A percentile compares a stretch with the other conserved stretches of the same genome.
phyloP scores from a whole-genome alignment of 2,888 invertebrate genomes.

The Xestia rhomboidea region DNA sequence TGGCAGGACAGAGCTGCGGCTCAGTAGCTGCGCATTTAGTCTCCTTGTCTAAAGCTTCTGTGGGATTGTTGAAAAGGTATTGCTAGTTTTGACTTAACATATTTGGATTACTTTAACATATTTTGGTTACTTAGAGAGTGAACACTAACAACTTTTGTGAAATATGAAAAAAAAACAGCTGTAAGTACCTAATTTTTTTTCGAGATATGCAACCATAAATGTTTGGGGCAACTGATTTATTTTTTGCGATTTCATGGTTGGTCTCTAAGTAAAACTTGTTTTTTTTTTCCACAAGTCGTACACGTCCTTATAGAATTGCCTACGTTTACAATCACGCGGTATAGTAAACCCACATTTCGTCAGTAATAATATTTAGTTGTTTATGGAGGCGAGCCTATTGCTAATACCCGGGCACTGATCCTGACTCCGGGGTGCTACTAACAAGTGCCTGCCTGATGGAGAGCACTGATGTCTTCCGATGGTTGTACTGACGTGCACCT shows the following conservation, averaged over 20 bases:
- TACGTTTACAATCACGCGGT: too few species aligned
- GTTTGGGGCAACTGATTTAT: background rate
- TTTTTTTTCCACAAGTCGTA: too few species aligned
- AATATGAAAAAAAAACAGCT: background rate
- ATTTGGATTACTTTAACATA: background rate
- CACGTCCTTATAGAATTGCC: background rate
- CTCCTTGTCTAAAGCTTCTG: constrained; percentile 62
- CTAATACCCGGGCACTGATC: background rate
- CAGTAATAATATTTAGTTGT: background rate
- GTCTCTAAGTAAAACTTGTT: too few species aligned
- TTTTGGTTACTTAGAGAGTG: background rate
- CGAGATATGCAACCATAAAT: background rate
- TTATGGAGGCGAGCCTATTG: background rate
- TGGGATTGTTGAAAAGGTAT: constrained; percentile 70
- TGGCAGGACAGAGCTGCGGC: constrained; percentile 71
- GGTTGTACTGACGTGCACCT: background rate
- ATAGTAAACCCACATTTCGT: background rate
- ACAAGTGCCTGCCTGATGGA: too few species aligned
- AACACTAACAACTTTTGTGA: background rate
- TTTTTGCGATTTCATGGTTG: too few species aligned
- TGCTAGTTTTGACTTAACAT: background rate
- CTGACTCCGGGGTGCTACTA: background rate
- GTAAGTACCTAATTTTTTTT: background rate
- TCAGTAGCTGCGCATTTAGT: constrained; percentile 66
- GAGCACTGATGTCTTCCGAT: background rate